Evolutionary conservation across 1,140 invertebrate species (phyloP), one percentile per base, ranked within the genome.

Genomic region (Aphaenogaster floridana): DNA sequence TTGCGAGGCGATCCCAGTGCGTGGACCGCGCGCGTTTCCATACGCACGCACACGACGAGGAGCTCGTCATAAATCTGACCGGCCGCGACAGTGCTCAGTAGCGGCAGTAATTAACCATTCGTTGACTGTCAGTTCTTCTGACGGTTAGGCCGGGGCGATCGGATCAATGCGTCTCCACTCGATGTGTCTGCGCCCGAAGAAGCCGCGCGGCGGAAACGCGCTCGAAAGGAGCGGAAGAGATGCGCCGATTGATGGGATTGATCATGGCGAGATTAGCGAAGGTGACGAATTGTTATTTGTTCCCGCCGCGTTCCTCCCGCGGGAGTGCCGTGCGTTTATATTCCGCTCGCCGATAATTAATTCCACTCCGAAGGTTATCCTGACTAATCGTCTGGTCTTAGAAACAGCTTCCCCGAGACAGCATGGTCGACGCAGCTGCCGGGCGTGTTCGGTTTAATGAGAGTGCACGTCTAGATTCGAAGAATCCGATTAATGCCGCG

Each of bases 61-160:
- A 21, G 36, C 61, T 54, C 57, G 83, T 88, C 87, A 88, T 86
- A 90, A 86, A 90, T 86, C 77, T 81, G 74, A 59, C 72, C 61
- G 7, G 57, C 21, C 39, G 28, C 72, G 78, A 87, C 72, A 39
- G 52, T 48, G 74, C 34, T 74, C 74, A 76, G 28, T 28, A 28
- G 34, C 36, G 69, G 42, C 50, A 78, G 77, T 87, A 64, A 88
- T 90, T 90, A 88, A 88, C 69, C 66, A 61, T 63, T 45, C 80
- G 80, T 89, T 80, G 57, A 68, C 54, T 79, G 77, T 76, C 83
- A 66, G 36, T 78, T 76, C 72, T 76, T 64, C 69, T 63, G 17
- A 7, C 77, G 34, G 17, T 52, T 21, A 21, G 36, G 17, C 17
- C 17, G 64, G 34, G 17, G 6, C 34, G 15, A 52, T 54, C 3